phyloP scores from a whole-genome alignment of 2,888 invertebrate genomes.

The Fragum whitleyi region DNA sequence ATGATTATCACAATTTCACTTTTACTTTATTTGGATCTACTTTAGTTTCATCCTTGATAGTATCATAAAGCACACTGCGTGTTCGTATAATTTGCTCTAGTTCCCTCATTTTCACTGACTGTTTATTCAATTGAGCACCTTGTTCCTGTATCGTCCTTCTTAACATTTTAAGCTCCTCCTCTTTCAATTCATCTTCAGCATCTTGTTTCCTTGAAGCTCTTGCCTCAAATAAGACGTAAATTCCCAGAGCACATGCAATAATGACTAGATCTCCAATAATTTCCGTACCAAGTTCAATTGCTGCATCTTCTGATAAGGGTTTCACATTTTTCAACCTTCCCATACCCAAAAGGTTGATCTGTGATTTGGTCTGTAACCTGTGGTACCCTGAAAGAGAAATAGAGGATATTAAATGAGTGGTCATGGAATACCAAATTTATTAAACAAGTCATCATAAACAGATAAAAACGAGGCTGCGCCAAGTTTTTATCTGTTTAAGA shows the following conservation, averaged over 20 bases:
- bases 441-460: no score
- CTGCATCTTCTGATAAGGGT: constrained; percentile 54
- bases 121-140: constrained; percentile 36
- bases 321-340: constrained; percentile 51
- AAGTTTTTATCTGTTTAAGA: no score
- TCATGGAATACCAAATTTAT: no score
- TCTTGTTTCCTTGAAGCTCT: constrained; percentile 33
- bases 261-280: constrained; percentile 53
- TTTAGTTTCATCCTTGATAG: constrained; percentile 8
- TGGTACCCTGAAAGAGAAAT: constrained; percentile 53
- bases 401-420: no score
- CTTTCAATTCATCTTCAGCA: constrained; percentile 26
- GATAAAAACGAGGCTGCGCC: no score
- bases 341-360: constrained; percentile 40
- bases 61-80: constrained; percentile 14
- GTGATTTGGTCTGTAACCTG: constrained; percentile 38
- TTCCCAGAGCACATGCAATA: constrained; percentile 44
- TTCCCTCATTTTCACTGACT: constrained; percentile 38
- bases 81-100: constrained; percentile 18
- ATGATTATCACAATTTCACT: constrained; percentile 1
- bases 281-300: constrained; percentile 57
- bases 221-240: constrained; percentile 46
- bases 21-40: constrained; percentile 14
- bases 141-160: constrained; percentile 42
- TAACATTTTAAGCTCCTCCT: constrained; percentile 44